A percentile compares a stretch with the other conserved stretches of the same genome.
These are phyloP conservation scores for Bucorvus abyssinicus DNA, from an alignment of 2,797 vertebrate species.

Conservation along the genomic window DNA sequence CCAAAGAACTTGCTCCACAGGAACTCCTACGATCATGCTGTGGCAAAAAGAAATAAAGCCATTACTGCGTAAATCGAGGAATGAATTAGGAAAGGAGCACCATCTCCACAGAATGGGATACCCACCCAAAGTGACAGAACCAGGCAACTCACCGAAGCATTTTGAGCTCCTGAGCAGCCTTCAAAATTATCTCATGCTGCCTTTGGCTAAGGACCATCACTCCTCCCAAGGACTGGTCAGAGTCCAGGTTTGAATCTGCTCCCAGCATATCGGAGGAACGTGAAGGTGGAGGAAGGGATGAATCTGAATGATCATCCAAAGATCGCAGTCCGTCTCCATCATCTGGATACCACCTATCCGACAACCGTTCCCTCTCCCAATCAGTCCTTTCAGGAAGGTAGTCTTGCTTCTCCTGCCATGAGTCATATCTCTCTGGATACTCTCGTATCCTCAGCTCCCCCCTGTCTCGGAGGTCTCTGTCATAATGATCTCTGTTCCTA, in stretches of 20 bases:
- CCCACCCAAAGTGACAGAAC: neutral
- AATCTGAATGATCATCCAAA: slow-evolving; percentile 73
- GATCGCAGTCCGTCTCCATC: slow-evolving; percentile 73
- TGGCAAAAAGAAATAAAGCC: neutral
- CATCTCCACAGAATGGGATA: neutral
- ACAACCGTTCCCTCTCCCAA: slow-evolving; percentile 78
- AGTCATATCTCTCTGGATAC: slow-evolving; percentile 82
- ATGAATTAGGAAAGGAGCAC: neutral
- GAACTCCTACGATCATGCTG: neutral
- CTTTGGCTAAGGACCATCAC: slow-evolving; percentile 96
- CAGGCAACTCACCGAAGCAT: slow-evolving; percentile 89
- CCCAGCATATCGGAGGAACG: slow-evolving; percentile 72
- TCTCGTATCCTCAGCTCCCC: slow-evolving; percentile 85
- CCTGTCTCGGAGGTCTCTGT: slow-evolving; percentile 82
- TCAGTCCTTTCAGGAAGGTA: slow-evolving; percentile 78
- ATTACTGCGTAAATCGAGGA: neutral
- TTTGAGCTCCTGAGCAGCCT: slow-evolving; percentile 98
- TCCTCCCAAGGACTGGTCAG: slow-evolving; percentile 80
- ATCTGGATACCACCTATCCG: slow-evolving; percentile 78
- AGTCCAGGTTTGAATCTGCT: slow-evolving; percentile 78
- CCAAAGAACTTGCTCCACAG: neutral
- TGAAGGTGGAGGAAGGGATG: slow-evolving; percentile 64
- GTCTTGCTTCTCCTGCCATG: slow-evolving; percentile 83
- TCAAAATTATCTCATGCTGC: slow-evolving; percentile 98
- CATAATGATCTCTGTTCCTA: slow-evolving; percentile 82